A percentile compares a stretch with the other conserved stretches of the same genome.
Conservation (phyloP, 2,888 invertebrate species). For the Lycia hirtaria region DNA sequence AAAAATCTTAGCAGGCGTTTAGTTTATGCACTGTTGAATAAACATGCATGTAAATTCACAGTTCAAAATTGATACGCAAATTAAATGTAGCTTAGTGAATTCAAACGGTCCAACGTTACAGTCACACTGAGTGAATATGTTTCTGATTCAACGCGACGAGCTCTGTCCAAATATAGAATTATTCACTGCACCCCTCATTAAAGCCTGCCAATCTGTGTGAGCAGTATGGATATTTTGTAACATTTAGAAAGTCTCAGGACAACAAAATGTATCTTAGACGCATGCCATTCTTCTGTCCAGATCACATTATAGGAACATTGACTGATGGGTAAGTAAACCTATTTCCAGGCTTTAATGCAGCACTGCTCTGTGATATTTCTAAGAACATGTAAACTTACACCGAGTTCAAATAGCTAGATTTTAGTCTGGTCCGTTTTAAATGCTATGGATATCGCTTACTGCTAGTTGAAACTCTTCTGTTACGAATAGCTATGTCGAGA, state of each 20-base stretch:
- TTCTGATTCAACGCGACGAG: slow-evolving; percentile 56
- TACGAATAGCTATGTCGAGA: slow-evolving; percentile 39
- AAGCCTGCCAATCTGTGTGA: slow-evolving; percentile 32
- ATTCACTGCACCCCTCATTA: slow-evolving; percentile 54
- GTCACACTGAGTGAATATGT: slow-evolving; percentile 46
- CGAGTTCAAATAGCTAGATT: too few species aligned
- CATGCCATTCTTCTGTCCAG: too few species aligned
- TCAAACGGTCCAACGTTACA: slow-evolving; percentile 47
- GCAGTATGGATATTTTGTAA: slow-evolving; percentile 6
- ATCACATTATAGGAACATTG: too few species aligned
- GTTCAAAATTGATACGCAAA: slow-evolving; percentile 27
- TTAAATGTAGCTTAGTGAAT: slow-evolving; percentile 37
- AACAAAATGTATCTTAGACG: too few species aligned
- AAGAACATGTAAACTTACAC: too few species aligned
- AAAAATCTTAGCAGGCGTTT: slow-evolving; percentile 3
- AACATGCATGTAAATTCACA: slow-evolving; percentile 6
- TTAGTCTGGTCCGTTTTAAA: neutral
- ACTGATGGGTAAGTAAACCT: too few species aligned
- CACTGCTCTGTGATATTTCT: too few species aligned
- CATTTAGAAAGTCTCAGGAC: too few species aligned
- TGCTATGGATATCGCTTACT: neutral
- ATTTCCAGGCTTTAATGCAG: too few species aligned
- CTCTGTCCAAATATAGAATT: slow-evolving; percentile 61
- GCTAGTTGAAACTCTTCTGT: neutral
- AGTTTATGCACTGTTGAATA: neutral